Percentiles rank a stretch among this genome's conserved stretches.
phyloP scores from a whole-genome alignment of 2,888 invertebrate species.

The Diarsia brunnea region DNA sequence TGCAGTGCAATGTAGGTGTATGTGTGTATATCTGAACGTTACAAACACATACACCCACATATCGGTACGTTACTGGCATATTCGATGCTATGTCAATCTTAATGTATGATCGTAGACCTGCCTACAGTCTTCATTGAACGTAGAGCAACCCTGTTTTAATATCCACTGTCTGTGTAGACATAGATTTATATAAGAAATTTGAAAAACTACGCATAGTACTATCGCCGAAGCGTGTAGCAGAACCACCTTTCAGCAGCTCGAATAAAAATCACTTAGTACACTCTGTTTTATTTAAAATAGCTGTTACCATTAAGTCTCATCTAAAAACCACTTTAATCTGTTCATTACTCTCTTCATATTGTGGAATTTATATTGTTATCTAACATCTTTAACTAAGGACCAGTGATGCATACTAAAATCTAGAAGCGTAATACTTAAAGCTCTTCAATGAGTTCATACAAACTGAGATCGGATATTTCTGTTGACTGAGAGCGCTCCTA shows the following conservation, averaged over 20 bases:
- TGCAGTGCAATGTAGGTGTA: not conserved
- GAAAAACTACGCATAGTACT: too few relatives aligned
- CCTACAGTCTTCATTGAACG: not conserved
- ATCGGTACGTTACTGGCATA: not conserved
- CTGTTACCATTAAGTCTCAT: conserved; percentile 15
- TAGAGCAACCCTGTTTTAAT: not conserved
- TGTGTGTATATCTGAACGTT: not conserved
- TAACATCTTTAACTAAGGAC: conserved; percentile 48
- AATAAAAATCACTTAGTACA: conserved; percentile 15
- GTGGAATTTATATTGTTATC: conserved; percentile 7
- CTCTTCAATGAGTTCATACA: conserved; percentile 80
- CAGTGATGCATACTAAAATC: conserved; percentile 65
- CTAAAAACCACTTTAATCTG: not conserved
- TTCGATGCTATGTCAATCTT: not conserved
- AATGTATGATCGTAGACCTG: not conserved
- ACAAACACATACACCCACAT: not conserved
- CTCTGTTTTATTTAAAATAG: conserved; percentile 8
- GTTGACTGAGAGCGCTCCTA: conserved; percentile 88
- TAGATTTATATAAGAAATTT: not conserved
- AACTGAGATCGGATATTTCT: conserved; percentile 87
- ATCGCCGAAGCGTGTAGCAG: not conserved
- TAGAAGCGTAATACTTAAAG: conserved; percentile 79
- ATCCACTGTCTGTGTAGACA: not conserved
- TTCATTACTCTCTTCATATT: conserved; percentile 14
- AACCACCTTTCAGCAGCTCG: not conserved